Conservation (phyloP, 2,888 invertebrate species). For the Cosmia pyralina region DNA sequence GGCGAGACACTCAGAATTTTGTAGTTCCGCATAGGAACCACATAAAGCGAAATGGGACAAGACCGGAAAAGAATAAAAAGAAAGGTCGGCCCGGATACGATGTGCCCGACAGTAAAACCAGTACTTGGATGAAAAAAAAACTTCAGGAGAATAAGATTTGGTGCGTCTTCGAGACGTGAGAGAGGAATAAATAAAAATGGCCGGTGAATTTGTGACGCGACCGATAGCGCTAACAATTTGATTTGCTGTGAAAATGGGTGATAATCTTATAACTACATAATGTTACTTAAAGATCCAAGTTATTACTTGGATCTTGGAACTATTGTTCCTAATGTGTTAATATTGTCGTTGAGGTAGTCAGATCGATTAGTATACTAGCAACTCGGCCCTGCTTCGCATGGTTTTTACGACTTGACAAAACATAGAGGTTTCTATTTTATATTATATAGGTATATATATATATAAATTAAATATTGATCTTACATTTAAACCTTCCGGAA, state of each 20-base stretch:
- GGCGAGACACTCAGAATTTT: constrained; percentile 64
- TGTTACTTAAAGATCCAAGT: neutral
- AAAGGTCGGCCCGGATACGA: constrained; percentile 74
- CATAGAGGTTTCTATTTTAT: too few relatives aligned
- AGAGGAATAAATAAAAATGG: constrained; percentile 55
- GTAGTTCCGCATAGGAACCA: constrained; percentile 73
- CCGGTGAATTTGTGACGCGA: constrained; percentile 26
- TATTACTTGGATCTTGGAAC: too few relatives aligned
- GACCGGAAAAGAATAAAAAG: constrained; percentile 77
- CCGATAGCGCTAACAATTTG: constrained; percentile 26
- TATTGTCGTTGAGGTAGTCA: neutral
- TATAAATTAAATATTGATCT: too few relatives aligned
- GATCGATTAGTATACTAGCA: neutral
- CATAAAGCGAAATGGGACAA: constrained; percentile 78
- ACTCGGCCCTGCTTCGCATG: too few relatives aligned
- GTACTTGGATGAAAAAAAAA: constrained; percentile 59
- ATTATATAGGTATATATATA: too few relatives aligned
- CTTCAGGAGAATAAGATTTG: constrained; percentile 60
- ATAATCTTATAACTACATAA: neutral
- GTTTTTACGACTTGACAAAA: too few relatives aligned
- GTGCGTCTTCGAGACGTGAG: constrained; percentile 54
- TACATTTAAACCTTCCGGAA: too few relatives aligned
- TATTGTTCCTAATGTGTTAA: too few relatives aligned
- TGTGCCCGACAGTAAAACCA: constrained; percentile 69
- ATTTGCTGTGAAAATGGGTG: constrained; percentile 2